Percentiles rank a stretch among this genome's conserved stretches.
Evolutionary conservation across 1,140 invertebrate species (phyloP).

Genomic region (Megalopta genalis): DNA sequence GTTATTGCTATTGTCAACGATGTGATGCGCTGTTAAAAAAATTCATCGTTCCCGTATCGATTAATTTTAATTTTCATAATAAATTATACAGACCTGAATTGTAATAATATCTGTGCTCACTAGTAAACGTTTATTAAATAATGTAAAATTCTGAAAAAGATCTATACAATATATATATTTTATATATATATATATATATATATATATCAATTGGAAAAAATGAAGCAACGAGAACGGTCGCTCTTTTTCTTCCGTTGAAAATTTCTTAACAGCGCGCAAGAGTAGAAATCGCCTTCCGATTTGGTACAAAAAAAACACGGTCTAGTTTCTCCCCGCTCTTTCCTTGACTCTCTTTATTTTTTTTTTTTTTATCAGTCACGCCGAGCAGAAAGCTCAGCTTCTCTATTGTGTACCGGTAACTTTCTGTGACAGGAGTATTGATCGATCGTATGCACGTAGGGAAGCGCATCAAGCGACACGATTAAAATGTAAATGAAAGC

Average conservation of each 20-base stretch:
- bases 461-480: constrained; percentile 5
- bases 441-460: constrained; percentile 20
- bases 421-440: constrained; percentile 28
- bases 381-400: not conserved
- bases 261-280: not conserved
- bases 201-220: no score
- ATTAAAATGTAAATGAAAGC: constrained; percentile 47
- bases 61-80: no score
- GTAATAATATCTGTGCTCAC: no score
- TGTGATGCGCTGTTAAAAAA: no score
- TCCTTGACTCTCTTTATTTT: not conserved
- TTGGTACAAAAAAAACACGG: not conserved
- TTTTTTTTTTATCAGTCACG: not conserved
- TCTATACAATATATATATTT: no score
- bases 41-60: no score
- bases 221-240: not conserved
- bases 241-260: not conserved
- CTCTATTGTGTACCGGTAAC: constrained; percentile 10
- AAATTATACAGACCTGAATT: no score
- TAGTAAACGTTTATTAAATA: no score
- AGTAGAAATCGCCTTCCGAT: not conserved
- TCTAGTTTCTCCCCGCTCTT: not conserved
- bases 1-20: no score
- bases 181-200: no score
- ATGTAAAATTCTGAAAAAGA: no score